Evolutionary conservation across 2,888 invertebrate genomes (phyloP).

Genomic region (Volucella bombylans): DNA sequence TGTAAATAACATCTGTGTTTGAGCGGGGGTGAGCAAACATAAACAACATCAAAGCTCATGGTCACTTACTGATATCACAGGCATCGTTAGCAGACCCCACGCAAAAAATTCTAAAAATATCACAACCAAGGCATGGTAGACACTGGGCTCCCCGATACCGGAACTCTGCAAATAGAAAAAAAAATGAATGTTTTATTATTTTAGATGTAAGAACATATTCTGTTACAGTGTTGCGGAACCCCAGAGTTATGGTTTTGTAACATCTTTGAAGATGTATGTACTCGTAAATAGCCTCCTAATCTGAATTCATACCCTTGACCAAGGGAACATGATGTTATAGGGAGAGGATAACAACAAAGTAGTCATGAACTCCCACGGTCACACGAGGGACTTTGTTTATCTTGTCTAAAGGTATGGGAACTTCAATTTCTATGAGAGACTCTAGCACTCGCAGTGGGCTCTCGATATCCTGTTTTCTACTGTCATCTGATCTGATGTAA

Average conservation of each 20-base stretch:
- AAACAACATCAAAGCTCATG: not conserved
- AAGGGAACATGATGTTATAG: too few species aligned
- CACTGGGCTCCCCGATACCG: conserved; percentile 96
- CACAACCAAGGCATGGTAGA: conserved; percentile 99
- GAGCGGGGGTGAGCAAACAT: not conserved
- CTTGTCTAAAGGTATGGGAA: too few species aligned
- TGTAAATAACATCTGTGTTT: not conserved
- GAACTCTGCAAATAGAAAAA: conserved; percentile 86
- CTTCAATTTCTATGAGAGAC: too few species aligned
- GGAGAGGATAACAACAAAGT: too few species aligned
- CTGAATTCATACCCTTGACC: too few species aligned
- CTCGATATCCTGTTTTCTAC: not conserved
- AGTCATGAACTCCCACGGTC: too few species aligned
- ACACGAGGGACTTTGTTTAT: too few species aligned
- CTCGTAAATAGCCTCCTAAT: not conserved
- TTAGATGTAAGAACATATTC: conserved; percentile 15
- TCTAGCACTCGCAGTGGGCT: too few species aligned
- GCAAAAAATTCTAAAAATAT: conserved; percentile 99
- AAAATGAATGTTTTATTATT: conserved; percentile 60
- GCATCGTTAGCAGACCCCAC: conserved; percentile 99
- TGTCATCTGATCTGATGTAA: conserved; percentile 59
- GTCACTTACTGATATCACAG: conserved; percentile 88
- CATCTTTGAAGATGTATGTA: too few species aligned
- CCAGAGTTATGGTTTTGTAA: too few species aligned
- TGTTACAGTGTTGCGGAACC: not conserved